A percentile compares a stretch with the other conserved stretches of the same genome.
Conservation (phyloP, 2,888 invertebrate species). For the Folsomia candida region DNA sequence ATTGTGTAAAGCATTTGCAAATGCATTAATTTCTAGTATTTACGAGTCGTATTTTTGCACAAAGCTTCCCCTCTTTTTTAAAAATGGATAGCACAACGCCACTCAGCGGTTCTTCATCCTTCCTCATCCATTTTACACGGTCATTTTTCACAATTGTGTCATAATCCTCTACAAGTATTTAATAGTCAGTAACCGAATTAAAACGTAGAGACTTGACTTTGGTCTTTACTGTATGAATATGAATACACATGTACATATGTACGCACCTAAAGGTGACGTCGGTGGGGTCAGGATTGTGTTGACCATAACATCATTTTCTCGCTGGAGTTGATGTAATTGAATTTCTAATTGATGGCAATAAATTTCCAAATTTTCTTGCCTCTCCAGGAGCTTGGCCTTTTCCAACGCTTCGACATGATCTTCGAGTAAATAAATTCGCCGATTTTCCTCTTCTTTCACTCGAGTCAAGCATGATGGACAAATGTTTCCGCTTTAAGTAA, state of each 20-base stretch:
- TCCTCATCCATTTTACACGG: constrained; percentile 34
- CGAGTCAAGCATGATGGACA: constrained; percentile 36
- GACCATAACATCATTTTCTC: constrained; percentile 38
- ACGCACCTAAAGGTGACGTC: constrained; percentile 14
- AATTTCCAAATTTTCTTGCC: constrained; percentile 38
- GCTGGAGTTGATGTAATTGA: constrained; percentile 28
- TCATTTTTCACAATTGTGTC: constrained; percentile 41
- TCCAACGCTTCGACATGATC: constrained; percentile 35
- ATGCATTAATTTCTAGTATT: not conserved
- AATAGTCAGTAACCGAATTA: not conserved
- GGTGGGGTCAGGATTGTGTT: constrained; percentile 25
- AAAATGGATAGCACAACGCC: constrained; percentile 33
- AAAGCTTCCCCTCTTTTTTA: constrained; percentile 32
- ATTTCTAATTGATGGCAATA: constrained; percentile 36
- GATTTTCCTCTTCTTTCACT: constrained; percentile 24
- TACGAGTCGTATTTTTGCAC: constrained; percentile 40
- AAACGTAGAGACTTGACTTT: not conserved
- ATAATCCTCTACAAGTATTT: constrained; percentile 23
- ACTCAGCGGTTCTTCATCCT: constrained; percentile 23
- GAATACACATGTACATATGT: not conserved
- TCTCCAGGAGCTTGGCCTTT: constrained; percentile 32
- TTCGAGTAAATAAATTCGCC: constrained; percentile 29
- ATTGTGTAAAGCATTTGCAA: not conserved
- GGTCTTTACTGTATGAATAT: not conserved
- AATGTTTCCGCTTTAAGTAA: constrained; percentile 17